Conservation (phyloP, 2,113 vertebrate genomes). For the Andinoacara biseriatus region DNA sequence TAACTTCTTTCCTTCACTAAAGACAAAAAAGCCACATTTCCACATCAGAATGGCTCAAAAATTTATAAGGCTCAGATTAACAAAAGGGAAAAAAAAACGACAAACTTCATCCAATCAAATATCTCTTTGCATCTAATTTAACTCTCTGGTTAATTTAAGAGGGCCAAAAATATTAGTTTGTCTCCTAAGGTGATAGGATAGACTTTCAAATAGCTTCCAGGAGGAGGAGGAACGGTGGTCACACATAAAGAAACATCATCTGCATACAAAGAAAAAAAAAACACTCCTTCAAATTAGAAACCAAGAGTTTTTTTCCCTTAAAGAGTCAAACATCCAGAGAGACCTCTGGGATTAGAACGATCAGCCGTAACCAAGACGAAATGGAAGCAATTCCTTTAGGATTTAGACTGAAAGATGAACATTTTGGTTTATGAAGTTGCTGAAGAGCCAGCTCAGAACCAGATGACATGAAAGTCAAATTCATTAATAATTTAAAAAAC, state of each 20-base stretch:
- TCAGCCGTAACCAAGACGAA: background rate
- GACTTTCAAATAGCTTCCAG: background rate
- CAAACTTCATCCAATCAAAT: background rate
- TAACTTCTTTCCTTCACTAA: background rate
- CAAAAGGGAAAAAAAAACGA: background rate
- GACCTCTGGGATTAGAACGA: background rate
- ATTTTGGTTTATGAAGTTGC: background rate
- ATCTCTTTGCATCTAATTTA: background rate
- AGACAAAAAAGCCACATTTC: background rate
- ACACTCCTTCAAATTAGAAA: accelerated
- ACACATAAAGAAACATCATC: background rate
- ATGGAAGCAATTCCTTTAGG: background rate
- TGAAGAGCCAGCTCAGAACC: background rate
- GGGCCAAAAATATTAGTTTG: background rate
- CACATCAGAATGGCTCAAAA: background rate
- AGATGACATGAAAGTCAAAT: background rate
- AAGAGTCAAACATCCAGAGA: background rate
- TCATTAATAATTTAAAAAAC: no score
- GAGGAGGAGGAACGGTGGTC: background rate
- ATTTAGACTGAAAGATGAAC: background rate
- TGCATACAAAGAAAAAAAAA: background rate
- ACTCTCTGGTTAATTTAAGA: background rate
- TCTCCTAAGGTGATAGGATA: background rate
- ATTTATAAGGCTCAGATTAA: background rate
- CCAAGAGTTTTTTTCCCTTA: background rate